Evolutionary conservation across 2,888 invertebrate genomes (phyloP), one percentile per base, ranked within the genome.

Genomic region (Homarus gammarus): DNA sequence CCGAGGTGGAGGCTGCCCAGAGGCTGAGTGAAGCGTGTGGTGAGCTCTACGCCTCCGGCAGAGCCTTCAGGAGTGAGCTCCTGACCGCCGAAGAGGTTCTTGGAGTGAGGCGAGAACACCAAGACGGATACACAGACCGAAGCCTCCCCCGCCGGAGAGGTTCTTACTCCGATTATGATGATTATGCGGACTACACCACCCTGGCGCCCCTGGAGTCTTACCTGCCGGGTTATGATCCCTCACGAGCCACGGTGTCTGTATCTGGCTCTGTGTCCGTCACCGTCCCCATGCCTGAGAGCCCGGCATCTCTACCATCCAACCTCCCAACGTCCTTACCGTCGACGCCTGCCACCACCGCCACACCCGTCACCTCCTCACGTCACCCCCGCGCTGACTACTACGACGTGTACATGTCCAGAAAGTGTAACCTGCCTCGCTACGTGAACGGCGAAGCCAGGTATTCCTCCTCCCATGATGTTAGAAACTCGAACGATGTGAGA

Each of bases 361-460:
- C 5, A 40, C 10, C 68, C 8, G 15, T 77, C 33, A 64, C 82
- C 64, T 33, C 36, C 18, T 40, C 38, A 27, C n/a, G 15, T 8
- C 73, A 73, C 79, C 3, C 36, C 36, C 75, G n/a, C 38, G 18
- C 18, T 49, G 44, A 40, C 36, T 40, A 44, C 75, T 44, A 44
- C 44, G 75, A 75, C n/a, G 75, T 27, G 44, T 15, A 78, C n/a
- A 51, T 36, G 49, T 36, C 40, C 27, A 49, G 83, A 27, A 83
- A 51, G 33, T 40, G 68, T 33, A 90, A 90, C 31, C 61, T 91
- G 3, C 86, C 91, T 40, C 81, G 91, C 31, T 91, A 91, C 75
- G 84, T 91, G 12, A 87, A 91, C 70, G 91, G 91, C 33, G 88
- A 91, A 44, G 82, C 88, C 38, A 82, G 84, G 33, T 91, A 91